Base-by-base conservation (phyloP, 2,888 invertebrate genomes). In the Apamea monoglypha region DNA sequence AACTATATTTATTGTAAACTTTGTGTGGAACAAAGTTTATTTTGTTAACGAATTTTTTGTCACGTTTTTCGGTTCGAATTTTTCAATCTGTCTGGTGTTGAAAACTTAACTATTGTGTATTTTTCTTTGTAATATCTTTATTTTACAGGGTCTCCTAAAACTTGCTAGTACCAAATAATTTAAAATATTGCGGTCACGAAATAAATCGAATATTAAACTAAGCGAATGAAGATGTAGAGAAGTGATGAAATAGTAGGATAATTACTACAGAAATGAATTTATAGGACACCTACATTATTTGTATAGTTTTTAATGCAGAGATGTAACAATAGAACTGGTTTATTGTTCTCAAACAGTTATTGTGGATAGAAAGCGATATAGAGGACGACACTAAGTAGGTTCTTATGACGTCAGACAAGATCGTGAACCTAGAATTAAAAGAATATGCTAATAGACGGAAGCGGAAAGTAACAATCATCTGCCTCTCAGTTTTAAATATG, bases 401-500 rank as follows among this genome's bases (percentile, higher is more conserved):
- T 59, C 61, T 36, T 29, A 64, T 74, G 78, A 77, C 70, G 50
- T 71, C 56, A 82, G 1, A 44, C 7, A 68, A 71, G 18, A 78
- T 59, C n/a, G 29, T 59, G n/a, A 73, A 83, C 18, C 32, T 78
- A 84, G 72, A 76, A 72, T 76, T 83, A 36, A 40, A 75, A 83
- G 29, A 75, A 73, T 14, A 72, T 78, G n/a, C 21, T 70, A 75
- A 70, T 50, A 74, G 64, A 84, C 18, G 50, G 25, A 66, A 81
- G 63, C 74, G 18, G 50, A 67, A 76, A 72, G n/a, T 75, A 71
- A 69, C 63, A 70, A 76, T 59, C 16, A 53, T 68, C 36, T 73
- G 71, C 61, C n/a, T 84, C 74, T 25, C 61, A 67, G 47, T 61
- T 83, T 78, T 80, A 84, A 85, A 85, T 80, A 87, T 64, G 86